Percentiles rank a stretch among this genome's conserved stretches.
phyloP scores from a whole-genome alignment of 2,888 invertebrate species.

The Busseola fusca region DNA sequence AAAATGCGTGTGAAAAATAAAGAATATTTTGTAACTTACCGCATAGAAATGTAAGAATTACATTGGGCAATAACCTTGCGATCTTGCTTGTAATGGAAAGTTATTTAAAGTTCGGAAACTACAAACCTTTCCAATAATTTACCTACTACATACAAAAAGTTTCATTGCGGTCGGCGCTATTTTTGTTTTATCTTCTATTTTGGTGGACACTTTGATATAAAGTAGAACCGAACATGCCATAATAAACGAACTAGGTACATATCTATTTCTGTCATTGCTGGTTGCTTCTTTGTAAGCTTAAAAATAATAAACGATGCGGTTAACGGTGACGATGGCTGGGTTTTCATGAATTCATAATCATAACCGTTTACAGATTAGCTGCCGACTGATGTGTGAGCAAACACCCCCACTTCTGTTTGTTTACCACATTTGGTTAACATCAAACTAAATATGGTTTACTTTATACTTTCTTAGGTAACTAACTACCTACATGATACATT shows the following conservation, averaged over 20 bases:
- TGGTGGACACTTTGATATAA: not conserved
- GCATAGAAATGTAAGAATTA: not conserved
- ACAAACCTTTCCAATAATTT: not conserved
- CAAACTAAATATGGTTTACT: constrained; percentile 61
- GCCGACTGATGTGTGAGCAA: constrained; percentile 62
- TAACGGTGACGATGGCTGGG: constrained; percentile 51
- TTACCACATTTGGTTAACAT: constrained; percentile 73
- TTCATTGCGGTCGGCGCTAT: not conserved
- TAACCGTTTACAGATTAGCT: constrained; percentile 65
- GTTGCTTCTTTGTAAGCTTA: constrained; percentile 45
- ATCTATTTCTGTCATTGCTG: constrained; percentile 30
- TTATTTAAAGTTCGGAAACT: constrained; percentile 19
- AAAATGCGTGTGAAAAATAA: not conserved
- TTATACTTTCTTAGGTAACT: constrained; percentile 14
- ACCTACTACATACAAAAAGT: not conserved
- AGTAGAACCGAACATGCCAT: constrained; percentile 15
- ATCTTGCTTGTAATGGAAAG: not conserved
- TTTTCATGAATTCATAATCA: constrained; percentile 62
- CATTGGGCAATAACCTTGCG: not conserved
- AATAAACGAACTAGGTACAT: constrained; percentile 27
- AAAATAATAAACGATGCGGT: constrained; percentile 51
- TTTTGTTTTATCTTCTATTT: not conserved
- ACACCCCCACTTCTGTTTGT: constrained; percentile 68
- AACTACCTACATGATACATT: constrained; percentile 21
- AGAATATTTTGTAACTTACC: not conserved